These are phyloP conservation scores for Coregonus sp. DNA, from an alignment of 2,797 vertebrate genomes.

Conservation along the genomic window DNA sequence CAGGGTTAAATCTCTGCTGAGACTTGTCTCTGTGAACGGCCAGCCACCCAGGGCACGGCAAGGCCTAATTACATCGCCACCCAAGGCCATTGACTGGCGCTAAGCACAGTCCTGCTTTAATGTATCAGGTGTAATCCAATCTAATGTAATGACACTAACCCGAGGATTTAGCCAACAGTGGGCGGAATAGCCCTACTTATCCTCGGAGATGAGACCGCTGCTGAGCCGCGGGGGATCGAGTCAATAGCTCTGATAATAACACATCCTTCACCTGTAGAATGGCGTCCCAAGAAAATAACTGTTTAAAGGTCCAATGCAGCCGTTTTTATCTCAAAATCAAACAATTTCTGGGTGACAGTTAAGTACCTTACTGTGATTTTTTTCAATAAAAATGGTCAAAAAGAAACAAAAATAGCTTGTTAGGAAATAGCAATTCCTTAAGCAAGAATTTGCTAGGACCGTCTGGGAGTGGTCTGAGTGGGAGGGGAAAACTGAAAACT, in stretches of 20 bases:
- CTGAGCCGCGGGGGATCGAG: conserved; percentile 66
- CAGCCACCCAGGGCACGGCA: conserved; percentile 45
- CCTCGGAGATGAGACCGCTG: conserved; percentile 60
- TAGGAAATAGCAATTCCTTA: no score
- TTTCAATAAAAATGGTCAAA: no score
- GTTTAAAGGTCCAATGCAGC: conserved; percentile 24
- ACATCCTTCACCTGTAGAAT: conserved; percentile 73
- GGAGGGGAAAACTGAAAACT: no score
- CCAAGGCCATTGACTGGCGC: conserved; percentile 54
- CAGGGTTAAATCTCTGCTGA: neutral
- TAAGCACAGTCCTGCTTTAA: conserved; percentile 65
- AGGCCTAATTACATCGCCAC: conserved; percentile 66
- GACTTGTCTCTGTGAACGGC: conserved; percentile 43
- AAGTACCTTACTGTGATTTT: no score
- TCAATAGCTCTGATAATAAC: conserved; percentile 70
- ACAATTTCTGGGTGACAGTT: no score
- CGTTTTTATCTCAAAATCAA: neutral
- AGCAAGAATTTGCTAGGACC: no score
- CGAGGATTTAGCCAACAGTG: conserved; percentile 72
- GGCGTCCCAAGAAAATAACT: conserved; percentile 65
- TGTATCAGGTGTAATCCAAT: conserved; percentile 81
- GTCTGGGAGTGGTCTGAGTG: no score
- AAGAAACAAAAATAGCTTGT: no score
- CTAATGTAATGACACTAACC: conserved; percentile 72
- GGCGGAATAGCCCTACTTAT: conserved; percentile 71